Evolutionary conservation across 2,888 invertebrate genomes (phyloP).

Genomic region (Aplocera efformata): DNA sequence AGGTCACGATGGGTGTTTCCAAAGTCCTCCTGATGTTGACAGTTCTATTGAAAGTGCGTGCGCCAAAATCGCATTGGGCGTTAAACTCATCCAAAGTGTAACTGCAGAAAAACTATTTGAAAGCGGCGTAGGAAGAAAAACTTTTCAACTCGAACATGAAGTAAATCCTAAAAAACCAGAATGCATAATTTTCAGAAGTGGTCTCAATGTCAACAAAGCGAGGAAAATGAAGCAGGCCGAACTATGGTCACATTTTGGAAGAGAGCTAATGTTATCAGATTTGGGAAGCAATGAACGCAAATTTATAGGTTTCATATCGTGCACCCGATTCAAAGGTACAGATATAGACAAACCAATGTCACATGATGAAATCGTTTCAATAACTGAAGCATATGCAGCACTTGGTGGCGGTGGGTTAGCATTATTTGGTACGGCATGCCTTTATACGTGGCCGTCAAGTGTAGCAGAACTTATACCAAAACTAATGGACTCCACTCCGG

Average conservation of each 20-base stretch:
- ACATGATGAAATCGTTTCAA: conserved; percentile 84
- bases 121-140: conserved; percentile 87
- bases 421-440: conserved; percentile 92
- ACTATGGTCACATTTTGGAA: conserved; percentile 91
- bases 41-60: conserved; percentile 87
- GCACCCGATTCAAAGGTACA: conserved; percentile 87
- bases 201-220: conserved; percentile 85
- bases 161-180: conserved; percentile 77
- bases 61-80: conserved; percentile 86
- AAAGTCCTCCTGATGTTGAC: conserved; percentile 82
- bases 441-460: conserved; percentile 92
- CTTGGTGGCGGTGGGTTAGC: conserved; percentile 95
- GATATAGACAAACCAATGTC: conserved; percentile 81
- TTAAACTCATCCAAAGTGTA: conserved; percentile 90
- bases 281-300: conserved; percentile 85
- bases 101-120: conserved; percentile 93
- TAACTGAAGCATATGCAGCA: conserved; percentile 92
- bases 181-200: conserved; percentile 88
- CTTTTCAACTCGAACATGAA: conserved; percentile 88
- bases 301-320: conserved; percentile 93
- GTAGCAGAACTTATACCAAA: conserved; percentile 84
- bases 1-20: conserved; percentile 89
- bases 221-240: conserved; percentile 87
- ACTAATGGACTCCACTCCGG: conserved; percentile 74
- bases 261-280: conserved; percentile 88